Evolutionary conservation across 2,797 vertebrate species (phyloP).

Genomic region (Molossus alvarezi): DNA sequence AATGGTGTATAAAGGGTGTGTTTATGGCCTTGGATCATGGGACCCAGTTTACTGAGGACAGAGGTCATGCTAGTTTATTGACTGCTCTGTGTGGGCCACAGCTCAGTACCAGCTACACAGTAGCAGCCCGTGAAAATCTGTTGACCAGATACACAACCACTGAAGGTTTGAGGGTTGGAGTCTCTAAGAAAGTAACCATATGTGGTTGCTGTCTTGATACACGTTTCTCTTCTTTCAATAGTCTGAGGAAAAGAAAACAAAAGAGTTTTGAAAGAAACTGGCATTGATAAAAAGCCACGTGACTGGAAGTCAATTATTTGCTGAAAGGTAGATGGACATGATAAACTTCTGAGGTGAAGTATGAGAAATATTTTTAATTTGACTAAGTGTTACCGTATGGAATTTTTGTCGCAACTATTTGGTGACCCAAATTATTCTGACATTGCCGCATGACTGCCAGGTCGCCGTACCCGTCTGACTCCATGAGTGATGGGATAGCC

Average conservation of each 20-base stretch:
- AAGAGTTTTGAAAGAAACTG: slow-evolving; percentile 49
- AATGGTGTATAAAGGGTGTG: background rate
- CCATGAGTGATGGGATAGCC: background rate
- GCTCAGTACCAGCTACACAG: background rate
- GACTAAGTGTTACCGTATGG: background rate
- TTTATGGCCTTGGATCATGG: background rate
- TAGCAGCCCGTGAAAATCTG: background rate
- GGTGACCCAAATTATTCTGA: background rate
- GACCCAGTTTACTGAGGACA: background rate
- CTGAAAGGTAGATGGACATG: background rate
- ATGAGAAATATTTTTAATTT: background rate
- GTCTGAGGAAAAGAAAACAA: background rate
- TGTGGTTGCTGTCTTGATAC: background rate
- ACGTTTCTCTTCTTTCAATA: slow-evolving; percentile 18
- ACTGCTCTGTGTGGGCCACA: background rate
- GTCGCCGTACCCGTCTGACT: background rate
- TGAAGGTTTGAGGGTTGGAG: background rate
- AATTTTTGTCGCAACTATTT: background rate
- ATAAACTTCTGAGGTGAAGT: background rate
- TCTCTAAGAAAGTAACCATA: slow-evolving; percentile 34
- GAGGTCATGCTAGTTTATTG: background rate
- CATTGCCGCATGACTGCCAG: background rate
- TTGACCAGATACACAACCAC: background rate
- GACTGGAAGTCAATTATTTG: slow-evolving; percentile 48
- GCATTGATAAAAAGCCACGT: slow-evolving; percentile 1